Evolutionary conservation across 35 echinoderm and acorn worm species (phyloP).

Genomic region (Anneissia japonica): DNA sequence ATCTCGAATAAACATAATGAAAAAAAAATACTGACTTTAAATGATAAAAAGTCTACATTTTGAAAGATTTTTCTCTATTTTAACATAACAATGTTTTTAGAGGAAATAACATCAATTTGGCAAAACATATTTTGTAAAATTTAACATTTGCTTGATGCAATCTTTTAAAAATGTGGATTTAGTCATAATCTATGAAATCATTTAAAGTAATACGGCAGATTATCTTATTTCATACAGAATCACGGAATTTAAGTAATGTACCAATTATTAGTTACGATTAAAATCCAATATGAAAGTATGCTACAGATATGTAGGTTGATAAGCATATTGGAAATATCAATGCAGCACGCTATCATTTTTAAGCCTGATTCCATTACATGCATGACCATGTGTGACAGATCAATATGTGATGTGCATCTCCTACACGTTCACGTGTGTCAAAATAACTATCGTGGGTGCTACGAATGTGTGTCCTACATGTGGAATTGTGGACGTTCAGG

Average conservation of each 20-base stretch:
- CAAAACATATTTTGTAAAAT: no score
- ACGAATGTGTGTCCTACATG: not conserved
- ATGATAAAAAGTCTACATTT: no score
- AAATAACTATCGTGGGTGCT: not conserved
- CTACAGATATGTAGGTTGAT: not conserved
- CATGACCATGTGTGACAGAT: not conserved
- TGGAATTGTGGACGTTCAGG: no score
- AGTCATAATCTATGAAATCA: not conserved
- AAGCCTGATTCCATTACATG: not conserved
- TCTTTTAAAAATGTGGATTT: no score
- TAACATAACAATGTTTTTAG: no score
- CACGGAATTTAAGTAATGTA: not conserved
- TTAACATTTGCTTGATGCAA: no score
- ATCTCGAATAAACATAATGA: no score
- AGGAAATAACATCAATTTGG: no score
- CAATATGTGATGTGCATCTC: not conserved
- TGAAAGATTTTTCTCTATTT: no score
- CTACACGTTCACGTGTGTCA: not conserved
- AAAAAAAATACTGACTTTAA: no score
- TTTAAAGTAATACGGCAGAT: not conserved
- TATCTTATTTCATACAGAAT: not conserved
- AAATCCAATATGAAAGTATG: not conserved
- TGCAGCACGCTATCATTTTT: not conserved
- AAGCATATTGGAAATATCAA: not conserved
- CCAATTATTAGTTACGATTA: not conserved